phyloP scores from a whole-genome alignment of 2,888 invertebrate species.

The Steinernema carpocapsae region DNA sequence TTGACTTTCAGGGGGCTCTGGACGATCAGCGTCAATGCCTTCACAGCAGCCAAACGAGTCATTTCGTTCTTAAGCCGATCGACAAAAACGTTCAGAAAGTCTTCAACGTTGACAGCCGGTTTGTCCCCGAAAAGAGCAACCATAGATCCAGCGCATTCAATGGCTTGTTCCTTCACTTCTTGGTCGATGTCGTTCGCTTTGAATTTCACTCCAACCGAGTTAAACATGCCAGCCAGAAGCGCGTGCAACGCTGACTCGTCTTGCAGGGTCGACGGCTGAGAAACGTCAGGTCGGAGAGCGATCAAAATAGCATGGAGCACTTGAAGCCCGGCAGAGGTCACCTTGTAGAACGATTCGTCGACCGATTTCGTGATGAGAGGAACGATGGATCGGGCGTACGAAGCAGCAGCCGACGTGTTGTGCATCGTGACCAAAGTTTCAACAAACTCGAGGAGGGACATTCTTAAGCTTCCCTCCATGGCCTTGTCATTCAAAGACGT shows the following conservation, averaged over 20 bases:
- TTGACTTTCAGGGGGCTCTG: slow-evolving; percentile 79
- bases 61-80: slow-evolving; percentile 95
- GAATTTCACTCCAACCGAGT: slow-evolving; percentile 83
- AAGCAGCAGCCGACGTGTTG: background rate
- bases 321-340: slow-evolving; percentile 90
- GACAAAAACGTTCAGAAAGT: slow-evolving; percentile 91
- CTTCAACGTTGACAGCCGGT: slow-evolving; percentile 35
- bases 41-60: slow-evolving; percentile 91
- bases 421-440: background rate
- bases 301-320: slow-evolving; percentile 91
- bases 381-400: slow-evolving; percentile 69
- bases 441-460: background rate
- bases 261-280: background rate
- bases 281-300: slow-evolving; percentile 80
- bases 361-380: slow-evolving; percentile 84
- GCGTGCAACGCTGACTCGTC: background rate
- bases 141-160: slow-evolving; percentile 80
- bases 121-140: slow-evolving; percentile 74
- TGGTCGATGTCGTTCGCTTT: slow-evolving; percentile 90
- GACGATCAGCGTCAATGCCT: slow-evolving; percentile 77
- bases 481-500: slow-evolving; percentile 79
- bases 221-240: slow-evolving; percentile 73
- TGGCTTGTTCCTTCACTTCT: slow-evolving; percentile 96
- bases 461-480: slow-evolving; percentile 3
- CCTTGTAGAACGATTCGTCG: slow-evolving; percentile 93